A percentile compares a stretch with the other conserved stretches of the same genome.
These are phyloP conservation scores for Pelochelys cantorii DNA, from an alignment of 2,797 vertebrate species.

Conservation along the genomic window DNA sequence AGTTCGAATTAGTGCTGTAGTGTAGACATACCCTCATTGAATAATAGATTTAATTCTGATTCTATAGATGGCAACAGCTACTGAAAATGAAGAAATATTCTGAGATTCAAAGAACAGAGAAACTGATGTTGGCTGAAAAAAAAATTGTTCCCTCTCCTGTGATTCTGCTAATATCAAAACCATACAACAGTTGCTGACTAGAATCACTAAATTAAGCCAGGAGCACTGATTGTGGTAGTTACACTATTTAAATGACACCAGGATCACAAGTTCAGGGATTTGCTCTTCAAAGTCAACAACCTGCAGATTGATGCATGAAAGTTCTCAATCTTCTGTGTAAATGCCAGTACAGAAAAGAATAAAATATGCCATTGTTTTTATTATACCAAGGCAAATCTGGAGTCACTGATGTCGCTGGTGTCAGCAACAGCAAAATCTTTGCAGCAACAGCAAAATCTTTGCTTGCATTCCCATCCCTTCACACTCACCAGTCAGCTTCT, in stretches of 20 bases:
- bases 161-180: not conserved
- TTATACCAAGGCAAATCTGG: not conserved
- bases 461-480: not conserved
- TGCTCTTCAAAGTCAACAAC: not conserved
- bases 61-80: not conserved
- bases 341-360: not conserved
- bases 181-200: fast-evolving
- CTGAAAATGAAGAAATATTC: not conserved
- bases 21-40: no score
- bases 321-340: not conserved
- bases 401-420: not conserved
- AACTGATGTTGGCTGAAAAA: not conserved
- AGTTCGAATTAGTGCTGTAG: no score
- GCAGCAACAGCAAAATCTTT: not conserved
- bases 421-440: not conserved
- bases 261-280: not conserved
- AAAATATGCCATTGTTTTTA: not conserved
- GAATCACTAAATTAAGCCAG: not conserved
- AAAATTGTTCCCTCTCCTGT: fast-evolving
- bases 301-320: not conserved
- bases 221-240: not conserved
- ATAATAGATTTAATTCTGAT: not conserved
- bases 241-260: not conserved
- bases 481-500: not conserved
- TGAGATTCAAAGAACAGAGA: not conserved